Evolutionary conservation across 2,888 invertebrate species (phyloP), one percentile per base, ranked within the genome.

Genomic region (Drosophila maculinotata): DNA sequence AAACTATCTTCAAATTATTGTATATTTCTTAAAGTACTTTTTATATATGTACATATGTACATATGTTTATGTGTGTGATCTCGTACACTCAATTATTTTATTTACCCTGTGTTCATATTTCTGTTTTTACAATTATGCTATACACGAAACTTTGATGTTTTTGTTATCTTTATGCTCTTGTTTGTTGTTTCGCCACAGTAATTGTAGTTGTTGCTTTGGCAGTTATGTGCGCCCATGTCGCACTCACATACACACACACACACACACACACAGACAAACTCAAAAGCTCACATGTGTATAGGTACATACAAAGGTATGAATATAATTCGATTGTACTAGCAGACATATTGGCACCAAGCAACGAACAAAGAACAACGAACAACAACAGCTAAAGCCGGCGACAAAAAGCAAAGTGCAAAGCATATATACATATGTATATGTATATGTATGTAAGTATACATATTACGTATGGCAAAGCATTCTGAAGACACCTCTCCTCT

Each of bases 281-380:
- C 39, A 35, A 38, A 42, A 25, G 38, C 33, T 30, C 26, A 28
- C 31, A 42, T 10, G 14, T 31, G 7, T 25, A 14, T 12, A 33
- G 2, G 30, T 4, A 39, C 35, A 47, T 30, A 39, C 33, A 33
- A 33, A 63, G 56, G 49, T 41, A 45, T 35, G 31, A 36, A 59
- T 17, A 58, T 51, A 66, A 66, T 70, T 75, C 65, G 60, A 74
- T 66, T 73, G 66, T 45, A 58, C 65, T 75, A 58, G 71, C 59
- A 74, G 74, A 74, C 75, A 69, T 58, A 68, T 68, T 68, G 76
- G 68, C 75, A 75, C 72, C 75, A 51, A 44, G n/a, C n/a, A 31
- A 48, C 52, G 28, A 68, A 31, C 59, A 54, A 51, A n/a, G 51
- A 52, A 58, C 39, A 36, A 41, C 59, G 38, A 67, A 44, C 49